Conservation (phyloP, 2,113 vertebrate species). For the Penelope pileata region DNA sequence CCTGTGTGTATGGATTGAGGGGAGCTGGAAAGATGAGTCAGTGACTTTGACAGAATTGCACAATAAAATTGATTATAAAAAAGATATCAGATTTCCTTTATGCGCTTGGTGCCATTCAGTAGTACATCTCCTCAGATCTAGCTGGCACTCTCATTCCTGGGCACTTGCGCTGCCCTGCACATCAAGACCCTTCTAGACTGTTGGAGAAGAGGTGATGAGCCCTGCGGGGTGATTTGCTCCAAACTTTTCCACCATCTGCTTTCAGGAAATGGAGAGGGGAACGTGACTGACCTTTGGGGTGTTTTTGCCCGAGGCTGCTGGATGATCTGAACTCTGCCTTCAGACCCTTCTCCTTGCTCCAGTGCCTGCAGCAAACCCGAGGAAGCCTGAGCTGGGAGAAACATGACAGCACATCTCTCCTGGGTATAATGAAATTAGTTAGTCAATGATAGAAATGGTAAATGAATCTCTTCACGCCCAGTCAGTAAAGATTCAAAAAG, state of each 20-base stretch:
- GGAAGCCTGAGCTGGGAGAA: background rate
- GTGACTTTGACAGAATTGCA: background rate
- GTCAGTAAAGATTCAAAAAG: background rate
- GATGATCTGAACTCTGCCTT: background rate
- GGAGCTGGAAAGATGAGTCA: background rate
- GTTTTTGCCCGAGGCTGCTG: conserved; percentile 38
- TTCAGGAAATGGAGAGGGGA: conserved; percentile 40
- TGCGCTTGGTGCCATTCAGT: background rate
- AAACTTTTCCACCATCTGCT: conserved; percentile 55
- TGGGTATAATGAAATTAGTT: background rate
- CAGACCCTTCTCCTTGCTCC: background rate
- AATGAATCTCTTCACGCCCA: background rate
- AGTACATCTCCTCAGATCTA: rapidly evolving
- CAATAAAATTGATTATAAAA: background rate
- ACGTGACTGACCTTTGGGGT: conserved; percentile 5
- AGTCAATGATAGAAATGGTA: background rate
- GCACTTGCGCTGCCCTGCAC: rapidly evolving
- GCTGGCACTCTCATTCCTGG: background rate
- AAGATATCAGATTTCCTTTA: background rate
- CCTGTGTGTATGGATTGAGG: background rate
- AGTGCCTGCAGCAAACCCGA: background rate
- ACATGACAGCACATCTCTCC: background rate
- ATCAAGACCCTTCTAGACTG: background rate
- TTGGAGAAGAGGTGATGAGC: background rate
- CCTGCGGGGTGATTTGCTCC: background rate